Percentiles rank a stretch among this genome's conserved stretches.
phyloP scores from a whole-genome alignment of 2,888 invertebrate species.

The Lasioglossum figueresi region DNA sequence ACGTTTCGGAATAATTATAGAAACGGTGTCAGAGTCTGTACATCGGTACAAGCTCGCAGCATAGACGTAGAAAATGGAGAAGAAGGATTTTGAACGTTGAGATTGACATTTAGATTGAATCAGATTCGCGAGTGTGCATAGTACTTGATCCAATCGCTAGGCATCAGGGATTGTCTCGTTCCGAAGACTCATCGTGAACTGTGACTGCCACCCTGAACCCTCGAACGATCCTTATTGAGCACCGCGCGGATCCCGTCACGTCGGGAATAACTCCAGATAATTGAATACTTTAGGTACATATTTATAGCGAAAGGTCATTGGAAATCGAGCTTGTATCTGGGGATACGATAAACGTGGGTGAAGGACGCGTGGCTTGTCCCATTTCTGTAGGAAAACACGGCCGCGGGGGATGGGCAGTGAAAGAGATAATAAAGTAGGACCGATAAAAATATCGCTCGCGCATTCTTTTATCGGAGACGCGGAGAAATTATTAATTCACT shows the following conservation, averaged over 20 bases:
- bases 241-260: background rate
- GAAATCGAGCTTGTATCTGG: slow-evolving; percentile 13
- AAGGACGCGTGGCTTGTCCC: slow-evolving; percentile 24
- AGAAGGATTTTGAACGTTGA: background rate
- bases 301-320: slow-evolving; percentile 30
- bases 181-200: background rate
- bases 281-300: slow-evolving; percentile 35
- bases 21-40: background rate
- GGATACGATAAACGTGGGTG: slow-evolving; percentile 14
- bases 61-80: background rate
- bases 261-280: slow-evolving; percentile 31
- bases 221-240: background rate
- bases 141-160: background rate
- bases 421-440: background rate
- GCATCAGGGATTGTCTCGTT: background rate
- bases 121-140: background rate
- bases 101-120: no score
- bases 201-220: background rate
- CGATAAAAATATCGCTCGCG: background rate
- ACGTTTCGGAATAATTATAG: background rate
- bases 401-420: background rate
- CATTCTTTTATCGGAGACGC: background rate
- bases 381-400: slow-evolving; percentile 2
- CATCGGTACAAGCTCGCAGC: background rate
- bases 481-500: background rate